phyloP scores from a whole-genome alignment of 2,113 vertebrate species.

The Tachuris rubrigastra region DNA sequence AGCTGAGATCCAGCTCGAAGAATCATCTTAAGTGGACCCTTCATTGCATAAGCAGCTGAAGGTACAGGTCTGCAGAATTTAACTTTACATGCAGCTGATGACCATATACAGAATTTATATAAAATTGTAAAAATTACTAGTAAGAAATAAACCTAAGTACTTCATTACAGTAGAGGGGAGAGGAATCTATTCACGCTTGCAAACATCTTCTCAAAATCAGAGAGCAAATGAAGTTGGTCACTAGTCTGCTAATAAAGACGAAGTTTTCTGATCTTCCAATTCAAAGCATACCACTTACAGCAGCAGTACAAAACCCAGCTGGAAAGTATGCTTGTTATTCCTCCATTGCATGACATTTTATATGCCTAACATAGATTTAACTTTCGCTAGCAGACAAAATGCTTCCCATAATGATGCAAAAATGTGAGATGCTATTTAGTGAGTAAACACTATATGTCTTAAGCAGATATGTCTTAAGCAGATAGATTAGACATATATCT shows the following conservation, averaged over 20 bases:
- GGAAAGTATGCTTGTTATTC: not conserved
- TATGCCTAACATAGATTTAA: not conserved
- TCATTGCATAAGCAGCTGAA: not conserved
- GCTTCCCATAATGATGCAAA: not conserved
- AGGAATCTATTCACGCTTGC: not conserved
- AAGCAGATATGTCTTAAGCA: not conserved
- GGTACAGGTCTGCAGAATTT: not conserved
- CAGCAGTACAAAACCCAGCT: not conserved
- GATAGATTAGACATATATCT: no score
- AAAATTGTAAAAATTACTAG: not conserved
- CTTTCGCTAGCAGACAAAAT: not conserved
- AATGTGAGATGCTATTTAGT: not conserved
- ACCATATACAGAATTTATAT: not conserved
- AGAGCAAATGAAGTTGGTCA: not conserved
- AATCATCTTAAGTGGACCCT: not conserved
- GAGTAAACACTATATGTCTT: not conserved
- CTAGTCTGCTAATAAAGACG: not conserved
- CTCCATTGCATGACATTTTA: not conserved
- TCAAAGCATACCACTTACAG: not conserved
- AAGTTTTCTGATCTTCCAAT: not conserved
- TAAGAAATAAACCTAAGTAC: not conserved
- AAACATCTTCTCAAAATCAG: not conserved
- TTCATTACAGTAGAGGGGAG: not conserved
- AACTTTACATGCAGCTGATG: not conserved
- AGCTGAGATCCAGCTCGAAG: not conserved